Base-by-base conservation (phyloP, 2,888 invertebrate genomes). In the Apoda limacodes region DNA sequence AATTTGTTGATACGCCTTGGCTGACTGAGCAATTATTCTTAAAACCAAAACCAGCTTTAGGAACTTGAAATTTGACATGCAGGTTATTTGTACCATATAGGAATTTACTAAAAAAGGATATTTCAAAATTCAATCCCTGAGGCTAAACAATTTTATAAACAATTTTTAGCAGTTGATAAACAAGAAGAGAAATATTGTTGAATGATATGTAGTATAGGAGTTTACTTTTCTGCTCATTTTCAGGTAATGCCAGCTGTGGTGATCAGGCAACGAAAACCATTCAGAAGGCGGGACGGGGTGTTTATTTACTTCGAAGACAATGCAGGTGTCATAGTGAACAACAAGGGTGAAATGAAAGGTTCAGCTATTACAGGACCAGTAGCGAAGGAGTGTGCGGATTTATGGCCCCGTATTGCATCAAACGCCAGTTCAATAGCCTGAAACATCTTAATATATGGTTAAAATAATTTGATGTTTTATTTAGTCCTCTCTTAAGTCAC, bases 241-340 rank as follows among this genome's bases (percentile, higher is more conserved):
- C 53, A 85, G 94, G 96, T 99, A 55, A 97, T 99, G 95, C 98
- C 98, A 42, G 99, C 98, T 55, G 99, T 99, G 50, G 97, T 99
- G 13, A 95, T 99, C 60, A 86, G 99, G 70, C 99, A 99, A 70
- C 88, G 99, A 51, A 99, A 99, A 82, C 95, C 97, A 9, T 98
- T 96, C 82, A 87, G 98, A 50, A 95, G 99, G 92, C 96, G 97
- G 88, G 97, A 99, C 67, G 99, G 99, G 22, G 90, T 94, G 39
- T 98, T 99, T 69, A 94, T 99, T 82, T 98, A 98, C 80, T 99
- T 99, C 74, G 99, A 99, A 72, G 98, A 98, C 74, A 98, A 98
- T 78, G 99, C 99, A 13, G 99, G 98, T 31, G 99, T 99, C 27
- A 99, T 99, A 71, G 99, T 99, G 32, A 99, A 99, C 76, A 98